These are phyloP conservation scores for Tragulus kanchil DNA, from an alignment of 2,113 vertebrate genomes.

Conservation along the genomic window DNA sequence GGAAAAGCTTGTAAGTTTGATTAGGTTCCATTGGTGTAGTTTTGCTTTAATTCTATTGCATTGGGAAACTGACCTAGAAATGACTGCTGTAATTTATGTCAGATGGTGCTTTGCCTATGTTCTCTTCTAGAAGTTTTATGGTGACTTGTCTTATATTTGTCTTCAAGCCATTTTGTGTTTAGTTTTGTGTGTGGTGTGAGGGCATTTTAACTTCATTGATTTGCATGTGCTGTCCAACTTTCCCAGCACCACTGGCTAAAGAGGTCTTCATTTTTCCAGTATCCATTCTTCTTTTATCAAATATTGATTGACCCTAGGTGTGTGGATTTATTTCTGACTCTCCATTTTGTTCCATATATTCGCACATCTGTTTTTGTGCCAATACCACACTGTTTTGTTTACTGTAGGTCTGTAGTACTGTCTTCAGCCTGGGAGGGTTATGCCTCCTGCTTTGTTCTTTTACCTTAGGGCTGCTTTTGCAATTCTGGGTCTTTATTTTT, in stretches of 20 bases:
- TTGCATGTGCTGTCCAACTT: not conserved
- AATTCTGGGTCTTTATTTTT: not conserved
- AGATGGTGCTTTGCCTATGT: not conserved
- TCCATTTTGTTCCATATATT: not conserved
- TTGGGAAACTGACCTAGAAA: not conserved
- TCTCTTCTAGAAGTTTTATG: not conserved
- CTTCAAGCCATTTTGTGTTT: not conserved
- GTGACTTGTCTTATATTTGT: not conserved
- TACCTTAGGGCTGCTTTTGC: not conserved
- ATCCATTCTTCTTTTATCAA: not conserved
- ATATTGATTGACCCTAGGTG: not conserved
- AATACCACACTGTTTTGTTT: not conserved
- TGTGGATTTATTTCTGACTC: not conserved
- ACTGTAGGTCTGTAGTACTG: not conserved
- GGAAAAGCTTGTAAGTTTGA: not conserved
- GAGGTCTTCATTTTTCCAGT: not conserved
- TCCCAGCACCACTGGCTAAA: not conserved
- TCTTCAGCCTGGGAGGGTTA: not conserved
- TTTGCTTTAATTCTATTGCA: not conserved
- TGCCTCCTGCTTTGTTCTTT: not conserved
- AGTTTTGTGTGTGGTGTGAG: not conserved
- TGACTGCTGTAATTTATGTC: not conserved
- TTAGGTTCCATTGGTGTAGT: not conserved
- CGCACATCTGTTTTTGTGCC: not conserved
- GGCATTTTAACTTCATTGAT: not conserved